Base-by-base conservation (phyloP, 2,888 invertebrate species). In the Troides helena region DNA sequence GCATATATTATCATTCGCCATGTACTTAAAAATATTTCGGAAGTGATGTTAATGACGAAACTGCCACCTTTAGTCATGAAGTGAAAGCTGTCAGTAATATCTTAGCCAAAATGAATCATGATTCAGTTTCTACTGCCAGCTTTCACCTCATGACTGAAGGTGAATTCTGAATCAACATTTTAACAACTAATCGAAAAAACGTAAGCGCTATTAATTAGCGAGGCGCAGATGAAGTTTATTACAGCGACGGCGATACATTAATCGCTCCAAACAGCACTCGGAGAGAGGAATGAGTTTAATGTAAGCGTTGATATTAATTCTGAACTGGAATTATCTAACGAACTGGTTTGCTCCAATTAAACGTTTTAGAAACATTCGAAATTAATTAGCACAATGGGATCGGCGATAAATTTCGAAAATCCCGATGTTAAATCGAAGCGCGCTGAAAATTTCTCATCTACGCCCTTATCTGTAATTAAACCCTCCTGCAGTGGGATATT, bases 311-410 rank as follows among this genome's bases (percentile, higher is more conserved):
- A 76, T 80, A 81, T 83, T 80, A 81, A 81, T 81, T 77, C 77
- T 67, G 30, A 76, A 78, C 79, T 80, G 78, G 80, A 84, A 84
- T 83, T 77, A 78, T 76, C 77, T 74, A 81, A 80, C 80, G 81
- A 86, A 84, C 77, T 82, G 75, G 74, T 73, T 83, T 82, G 82
- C 84, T 67, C 61, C 85, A 85, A 86, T 86, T 84, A 83, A 80
- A 82, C 79, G 80, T 81, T 83, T 84, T 81, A 82, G 84, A 86
- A 83, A 83, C 84, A 83, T 82, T 81, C 79, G 77, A 85, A 87
- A 88, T 88, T 88, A 89, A 89, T 88, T 87, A 86, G 82, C 74
- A 82, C 79, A 78, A 82, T 81, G 81, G 83, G 79, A 83, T 81
- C 79, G 80, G 76, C 80, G 79, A 83, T 86, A 86, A 88, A 87